phyloP scores from a whole-genome alignment of 2,888 invertebrate genomes.

The Volucella inflata region DNA sequence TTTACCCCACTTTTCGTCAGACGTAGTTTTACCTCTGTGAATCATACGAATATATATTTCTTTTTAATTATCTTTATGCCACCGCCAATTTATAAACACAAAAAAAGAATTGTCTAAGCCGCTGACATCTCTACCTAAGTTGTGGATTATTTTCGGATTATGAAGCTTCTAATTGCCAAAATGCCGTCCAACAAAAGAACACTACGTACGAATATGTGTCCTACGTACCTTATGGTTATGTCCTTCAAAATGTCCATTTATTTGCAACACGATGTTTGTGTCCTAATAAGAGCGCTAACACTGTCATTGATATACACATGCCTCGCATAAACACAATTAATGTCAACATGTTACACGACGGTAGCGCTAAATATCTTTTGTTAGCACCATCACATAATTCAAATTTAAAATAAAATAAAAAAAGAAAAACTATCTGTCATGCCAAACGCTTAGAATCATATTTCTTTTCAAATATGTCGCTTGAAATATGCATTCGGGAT shows the following conservation, averaged over 20 bases:
- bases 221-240: constrained; percentile 15
- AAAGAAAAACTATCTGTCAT: background rate
- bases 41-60: too few relatives aligned
- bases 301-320: background rate
- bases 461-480: background rate
- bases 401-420: constrained; percentile 8
- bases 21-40: too few relatives aligned
- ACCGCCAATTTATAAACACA: too few relatives aligned
- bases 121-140: background rate
- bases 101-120: too few relatives aligned
- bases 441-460: constrained; percentile 1
- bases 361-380: background rate
- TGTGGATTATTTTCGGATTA: constrained; percentile 10
- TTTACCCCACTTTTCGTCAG: too few relatives aligned
- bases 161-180: constrained; percentile 3
- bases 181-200: background rate
- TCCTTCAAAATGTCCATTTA: constrained; percentile 22
- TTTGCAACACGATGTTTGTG: background rate
- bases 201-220: background rate
- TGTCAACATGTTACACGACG: background rate
- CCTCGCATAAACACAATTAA: constrained; percentile 28
- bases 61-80: too few relatives aligned
- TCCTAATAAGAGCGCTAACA: constrained; percentile 8
- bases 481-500: constrained; percentile 9
- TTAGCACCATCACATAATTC: background rate